A percentile compares a stretch with the other conserved stretches of the same genome.
Conservation (phyloP, 2,113 vertebrate species). For the Colossoma macropomum region DNA sequence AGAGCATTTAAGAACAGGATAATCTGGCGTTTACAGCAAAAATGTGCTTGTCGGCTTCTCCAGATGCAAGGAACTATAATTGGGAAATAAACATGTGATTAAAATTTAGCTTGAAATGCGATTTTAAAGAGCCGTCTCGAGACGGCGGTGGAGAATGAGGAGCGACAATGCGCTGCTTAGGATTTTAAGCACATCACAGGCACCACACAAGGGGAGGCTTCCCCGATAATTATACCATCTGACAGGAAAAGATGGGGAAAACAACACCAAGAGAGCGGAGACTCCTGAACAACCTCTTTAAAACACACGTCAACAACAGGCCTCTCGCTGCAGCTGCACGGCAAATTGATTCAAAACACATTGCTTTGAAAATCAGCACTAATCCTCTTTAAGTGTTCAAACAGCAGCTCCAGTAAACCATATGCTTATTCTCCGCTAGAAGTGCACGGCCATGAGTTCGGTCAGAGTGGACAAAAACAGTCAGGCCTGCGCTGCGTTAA, state of each 20-base stretch:
- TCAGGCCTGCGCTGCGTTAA: not conserved
- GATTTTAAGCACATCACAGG: conserved; percentile 24
- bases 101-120: conserved; percentile 29
- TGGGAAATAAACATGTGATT: conserved; percentile 27
- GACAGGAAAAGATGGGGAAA: not conserved
- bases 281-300: conserved; percentile 1
- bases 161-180: not conserved
- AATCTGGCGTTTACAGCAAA: not conserved
- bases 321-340: conserved; percentile 1
- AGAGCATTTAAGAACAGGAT: not conserved
- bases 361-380: not conserved
- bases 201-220: conserved; percentile 12
- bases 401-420: not conserved
- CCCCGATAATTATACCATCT: conserved; percentile 32
- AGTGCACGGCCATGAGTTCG: not conserved
- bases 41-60: conserved; percentile 3
- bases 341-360: conserved; percentile 9
- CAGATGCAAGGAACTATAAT: not conserved
- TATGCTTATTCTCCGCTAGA: not conserved
- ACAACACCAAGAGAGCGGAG: not conserved
- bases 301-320: not conserved
- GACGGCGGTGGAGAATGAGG: not conserved
- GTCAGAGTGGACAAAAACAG: not conserved
- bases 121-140: conserved; percentile 24
- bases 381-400: conserved; percentile 9